Conservation (phyloP, 2,888 invertebrate species). For the Oeneis ivallda region DNA sequence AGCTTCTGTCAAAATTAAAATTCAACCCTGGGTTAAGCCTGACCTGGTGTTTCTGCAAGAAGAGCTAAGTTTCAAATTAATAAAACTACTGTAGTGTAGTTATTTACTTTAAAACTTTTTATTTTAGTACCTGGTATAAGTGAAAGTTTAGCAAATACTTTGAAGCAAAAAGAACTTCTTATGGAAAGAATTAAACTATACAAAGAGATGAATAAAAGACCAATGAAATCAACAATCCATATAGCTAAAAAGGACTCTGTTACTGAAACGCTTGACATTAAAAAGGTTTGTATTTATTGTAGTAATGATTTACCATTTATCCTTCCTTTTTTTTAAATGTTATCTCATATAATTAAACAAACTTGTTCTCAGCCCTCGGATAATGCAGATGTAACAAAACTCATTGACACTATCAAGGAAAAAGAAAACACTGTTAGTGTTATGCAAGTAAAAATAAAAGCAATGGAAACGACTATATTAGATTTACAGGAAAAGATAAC, state of each 20-base stretch:
- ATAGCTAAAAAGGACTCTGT: conserved; percentile 53
- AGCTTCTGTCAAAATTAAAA: too few relatives aligned
- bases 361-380: conserved; percentile 50
- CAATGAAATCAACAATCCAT: conserved; percentile 57
- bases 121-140: conserved; percentile 75
- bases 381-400: conserved; percentile 73
- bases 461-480: conserved; percentile 88
- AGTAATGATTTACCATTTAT: background rate
- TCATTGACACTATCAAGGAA: conserved; percentile 85
- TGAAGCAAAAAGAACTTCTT: conserved; percentile 73
- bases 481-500: conserved; percentile 91
- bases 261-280: conserved; percentile 45
- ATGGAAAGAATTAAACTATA: conserved; percentile 78
- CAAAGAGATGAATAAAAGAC: conserved; percentile 75
- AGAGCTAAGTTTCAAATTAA: too few relatives aligned
- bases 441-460: conserved; percentile 75
- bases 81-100: background rate
- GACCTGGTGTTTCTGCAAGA: too few relatives aligned
- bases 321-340: background rate
- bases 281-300: conserved; percentile 39
- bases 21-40: too few relatives aligned
- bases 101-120: background rate
- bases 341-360: background rate
- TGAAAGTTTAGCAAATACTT: conserved; percentile 75
- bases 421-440: conserved; percentile 71